Evolutionary conservation across 2,797 vertebrate genomes (phyloP).

Genomic region (Graptemys geographica): DNA sequence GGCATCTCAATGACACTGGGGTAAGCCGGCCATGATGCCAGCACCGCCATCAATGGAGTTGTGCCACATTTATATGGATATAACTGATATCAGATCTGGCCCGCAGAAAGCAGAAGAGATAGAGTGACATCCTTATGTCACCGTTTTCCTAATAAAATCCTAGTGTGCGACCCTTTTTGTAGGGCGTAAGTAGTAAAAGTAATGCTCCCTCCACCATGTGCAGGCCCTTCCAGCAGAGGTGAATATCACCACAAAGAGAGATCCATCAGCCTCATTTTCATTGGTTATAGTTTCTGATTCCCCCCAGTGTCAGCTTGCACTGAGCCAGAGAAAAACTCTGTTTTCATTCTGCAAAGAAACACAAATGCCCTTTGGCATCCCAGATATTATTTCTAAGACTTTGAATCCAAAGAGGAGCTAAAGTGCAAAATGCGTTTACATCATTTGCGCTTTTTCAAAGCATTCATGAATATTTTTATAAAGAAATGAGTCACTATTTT

Average conservation of each 20-base stretch:
- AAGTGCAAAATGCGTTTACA: background rate
- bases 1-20: background rate
- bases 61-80: background rate
- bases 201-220: too few relatives aligned
- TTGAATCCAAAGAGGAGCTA: background rate
- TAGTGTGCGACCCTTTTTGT: too few relatives aligned
- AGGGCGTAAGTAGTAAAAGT: background rate
- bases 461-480: background rate
- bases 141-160: background rate
- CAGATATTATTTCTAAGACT: background rate
- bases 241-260: background rate
- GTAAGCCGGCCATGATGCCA: background rate
- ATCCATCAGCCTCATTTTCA: background rate
- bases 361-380: background rate
- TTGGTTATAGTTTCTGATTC: background rate
- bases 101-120: background rate
- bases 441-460: background rate
- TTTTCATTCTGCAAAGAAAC: background rate
- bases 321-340: background rate
- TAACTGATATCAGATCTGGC: background rate
- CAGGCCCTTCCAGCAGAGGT: too few relatives aligned
- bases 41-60: background rate
- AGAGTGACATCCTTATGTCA: background rate
- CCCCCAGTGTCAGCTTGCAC: background rate
- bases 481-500: background rate